Evolutionary conservation across 2,797 vertebrate species (phyloP), one percentile per base, ranked within the genome.

Genomic region (Chanos chanos): DNA sequence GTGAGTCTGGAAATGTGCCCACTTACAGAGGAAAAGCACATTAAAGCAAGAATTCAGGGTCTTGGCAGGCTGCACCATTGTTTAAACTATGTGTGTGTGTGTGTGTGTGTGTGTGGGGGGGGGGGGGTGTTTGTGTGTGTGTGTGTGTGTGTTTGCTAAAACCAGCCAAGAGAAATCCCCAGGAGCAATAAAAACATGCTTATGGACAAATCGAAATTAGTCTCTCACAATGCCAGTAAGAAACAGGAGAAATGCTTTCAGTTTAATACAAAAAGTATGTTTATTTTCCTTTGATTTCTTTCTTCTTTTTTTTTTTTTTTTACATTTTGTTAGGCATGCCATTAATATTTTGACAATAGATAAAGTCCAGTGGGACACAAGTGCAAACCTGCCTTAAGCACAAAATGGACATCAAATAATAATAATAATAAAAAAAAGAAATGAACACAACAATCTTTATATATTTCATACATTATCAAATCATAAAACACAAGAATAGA

Each of bases 331-430:
- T 83, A 87, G 71, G 60, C 81, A 86, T 77, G 80, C 77, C 75
- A 82, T 78, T 61, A 81, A 76, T 64, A 87, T 81, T 75, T 75
- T 78, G 82, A 84, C 10, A 77, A 78, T 81, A 83, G 63, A 72
- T 63, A 34, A 67, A 10, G 79, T 85, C 82, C 85, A 66, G 39
- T 24, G 50, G 82, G 81, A 86, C 70, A 57, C 77, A 85, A 89
- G 86, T 89, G 87, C 89, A 89, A 88, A 87, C 73, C 63, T 81
- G 81, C 78, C 76, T 79, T 73, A 82, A 81, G 79, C 81, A 75
- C 48, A 73, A 53, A 39, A 21, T 8, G 39, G 39, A 13, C 13
- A 48, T 52, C 28, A 47, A 40, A 51, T 28, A 5, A 25, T 62
- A 71, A 54, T 59, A 59, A 66, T 70, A 25, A 51, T 21, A 31